Base-by-base conservation (phyloP, 2,113 vertebrate genomes). In the Psittacus erithacus region DNA sequence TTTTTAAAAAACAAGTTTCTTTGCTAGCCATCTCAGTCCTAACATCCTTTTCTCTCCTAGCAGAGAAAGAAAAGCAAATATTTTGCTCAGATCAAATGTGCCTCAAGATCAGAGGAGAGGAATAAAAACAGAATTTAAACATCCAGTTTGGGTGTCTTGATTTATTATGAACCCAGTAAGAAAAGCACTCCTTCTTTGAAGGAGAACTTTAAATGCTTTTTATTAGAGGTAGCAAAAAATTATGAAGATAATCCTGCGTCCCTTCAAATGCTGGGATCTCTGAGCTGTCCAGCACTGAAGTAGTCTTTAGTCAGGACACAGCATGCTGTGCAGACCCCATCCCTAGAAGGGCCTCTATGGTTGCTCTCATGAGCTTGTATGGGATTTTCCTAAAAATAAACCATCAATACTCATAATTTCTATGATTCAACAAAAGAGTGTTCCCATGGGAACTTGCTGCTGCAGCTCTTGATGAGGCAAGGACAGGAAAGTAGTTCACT, bases 241-340 rank as follows among this genome's bases (percentile, higher is more conserved):
- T 68, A 3, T 19, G 7, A 39, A 53, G 31, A 19, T 68, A 68
- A 55, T 62, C 7, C 46, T 33, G 9, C 0, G 0, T 27, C 35
- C 23, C 25, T 64, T 59, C 67, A 75, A 49, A 35, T 59, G 38
- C 10, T 78, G 52, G 13, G 25, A 71, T 13, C 9, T 13, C 20
- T 25, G 44, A 49, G 4, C 13, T 59, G 11, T 44, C 27, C 17
- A 31, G 14, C 28, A 39, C 3, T 39, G 68, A 59, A 47, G 27
- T 17, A 43, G 5, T 16, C 19, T 57, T 17, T 4, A 4, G 11
- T 49, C 31, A 55, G 19, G 16, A 31, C 4, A 2, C 1, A 79
- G 23, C 9, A n/a, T 2, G 1, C 6, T 3, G 6, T 43, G 31
- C 29, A 65, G 38, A 64, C 5, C 25, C 1, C 0, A 7, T 43